Evolutionary conservation across 2,113 vertebrate genomes (phyloP).

Genomic region (Eublepharis macularius): DNA sequence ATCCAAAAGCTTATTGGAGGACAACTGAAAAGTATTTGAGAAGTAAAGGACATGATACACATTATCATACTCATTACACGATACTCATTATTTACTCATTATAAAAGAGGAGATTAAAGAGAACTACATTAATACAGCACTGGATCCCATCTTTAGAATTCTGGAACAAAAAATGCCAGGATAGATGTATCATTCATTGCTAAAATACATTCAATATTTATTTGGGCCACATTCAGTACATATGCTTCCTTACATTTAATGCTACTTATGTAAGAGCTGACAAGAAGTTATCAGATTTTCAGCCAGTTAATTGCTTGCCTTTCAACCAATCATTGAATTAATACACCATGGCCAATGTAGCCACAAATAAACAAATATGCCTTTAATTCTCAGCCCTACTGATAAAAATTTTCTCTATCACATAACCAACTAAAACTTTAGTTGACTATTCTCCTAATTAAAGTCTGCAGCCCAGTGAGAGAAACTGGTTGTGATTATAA

Average conservation of each 20-base stretch:
- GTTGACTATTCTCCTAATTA: background rate
- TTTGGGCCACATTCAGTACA: background rate
- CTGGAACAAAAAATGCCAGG: background rate
- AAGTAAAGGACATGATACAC: background rate
- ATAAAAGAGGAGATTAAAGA: background rate
- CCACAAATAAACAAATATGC: background rate
- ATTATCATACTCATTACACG: no score
- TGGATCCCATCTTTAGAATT: background rate
- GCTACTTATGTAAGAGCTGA: background rate
- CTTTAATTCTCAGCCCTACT: no score
- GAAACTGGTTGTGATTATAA: no score
- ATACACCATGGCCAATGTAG: background rate
- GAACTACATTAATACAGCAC: background rate
- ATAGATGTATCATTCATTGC: background rate
- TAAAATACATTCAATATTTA: background rate
- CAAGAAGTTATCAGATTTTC: background rate
- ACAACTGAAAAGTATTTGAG: background rate
- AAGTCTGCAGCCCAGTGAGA: background rate
- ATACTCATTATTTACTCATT: background rate
- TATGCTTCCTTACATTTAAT: background rate
- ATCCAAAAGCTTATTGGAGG: background rate
- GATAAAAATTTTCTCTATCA: background rate
- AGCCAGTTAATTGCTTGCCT: background rate
- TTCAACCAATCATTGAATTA: constrained; percentile 1
- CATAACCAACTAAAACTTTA: background rate